These are phyloP conservation scores for Drosophila lowei DNA, from an alignment of 1,140 invertebrate species.

Conservation along the genomic window DNA sequence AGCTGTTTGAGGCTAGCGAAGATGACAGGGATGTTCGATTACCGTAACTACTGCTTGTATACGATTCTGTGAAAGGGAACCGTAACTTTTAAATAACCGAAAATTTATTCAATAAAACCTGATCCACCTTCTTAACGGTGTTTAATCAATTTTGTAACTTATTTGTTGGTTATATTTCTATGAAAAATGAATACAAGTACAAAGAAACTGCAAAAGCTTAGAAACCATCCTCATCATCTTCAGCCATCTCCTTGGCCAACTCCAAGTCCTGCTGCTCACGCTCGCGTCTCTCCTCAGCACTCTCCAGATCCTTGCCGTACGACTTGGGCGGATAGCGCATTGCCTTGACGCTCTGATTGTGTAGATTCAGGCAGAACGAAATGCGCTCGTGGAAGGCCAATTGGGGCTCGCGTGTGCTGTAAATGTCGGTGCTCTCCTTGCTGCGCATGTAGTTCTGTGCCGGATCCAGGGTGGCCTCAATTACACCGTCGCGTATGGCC, in stretches of 20 bases:
- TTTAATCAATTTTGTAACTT: slow-evolving; percentile 25
- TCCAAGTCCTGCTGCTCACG: slow-evolving; percentile 98
- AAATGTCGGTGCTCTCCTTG: slow-evolving; percentile 98
- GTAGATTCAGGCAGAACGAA: slow-evolving; percentile 98
- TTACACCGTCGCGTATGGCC: slow-evolving; percentile 99
- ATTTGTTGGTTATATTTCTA: slow-evolving; percentile 44
- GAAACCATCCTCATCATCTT: slow-evolving; percentile 98
- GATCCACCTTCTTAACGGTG: too few species aligned
- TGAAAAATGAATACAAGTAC: slow-evolving; percentile 31
- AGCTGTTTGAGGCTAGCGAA: too few species aligned
- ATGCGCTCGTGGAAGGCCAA: slow-evolving; percentile 99
- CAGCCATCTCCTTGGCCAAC: slow-evolving; percentile 99
- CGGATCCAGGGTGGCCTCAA: slow-evolving; percentile 98
- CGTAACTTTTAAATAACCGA: too few species aligned
- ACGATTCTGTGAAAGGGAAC: too few species aligned
- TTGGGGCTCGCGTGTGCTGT: slow-evolving; percentile 98
- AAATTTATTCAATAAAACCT: too few species aligned
- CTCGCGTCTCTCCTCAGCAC: slow-evolving; percentile 97
- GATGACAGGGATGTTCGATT: too few species aligned
- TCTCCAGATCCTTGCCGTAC: slow-evolving; percentile 98
- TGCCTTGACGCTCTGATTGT: slow-evolving; percentile 99
- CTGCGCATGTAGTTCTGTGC: slow-evolving; percentile 98
- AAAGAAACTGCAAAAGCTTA: slow-evolving; percentile 54
- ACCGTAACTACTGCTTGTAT: too few species aligned
- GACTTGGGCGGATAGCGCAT: slow-evolving; percentile 99